Percentiles rank a stretch among this genome's conserved stretches.
Conservation (phyloP, 2,888 invertebrate species). For the Ichneumoninae sp. region DNA sequence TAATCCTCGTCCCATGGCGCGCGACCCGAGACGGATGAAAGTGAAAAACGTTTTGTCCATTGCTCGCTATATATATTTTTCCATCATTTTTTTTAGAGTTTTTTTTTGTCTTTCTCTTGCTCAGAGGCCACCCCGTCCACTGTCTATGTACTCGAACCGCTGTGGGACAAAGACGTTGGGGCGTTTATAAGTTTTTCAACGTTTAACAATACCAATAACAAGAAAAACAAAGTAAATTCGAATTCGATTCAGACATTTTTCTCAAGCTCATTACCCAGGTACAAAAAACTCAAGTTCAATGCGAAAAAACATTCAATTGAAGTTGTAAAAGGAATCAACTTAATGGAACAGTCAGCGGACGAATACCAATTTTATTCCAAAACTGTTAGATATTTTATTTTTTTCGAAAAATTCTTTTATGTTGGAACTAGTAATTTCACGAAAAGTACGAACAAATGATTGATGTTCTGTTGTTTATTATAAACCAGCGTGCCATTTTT, state of each 20-base stretch:
- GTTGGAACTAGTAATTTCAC: not conserved
- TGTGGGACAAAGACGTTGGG: slow-evolving; percentile 76
- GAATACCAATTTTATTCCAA: not conserved
- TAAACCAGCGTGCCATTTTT: not conserved
- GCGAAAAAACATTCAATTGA: not conserved
- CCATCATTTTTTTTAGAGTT: slow-evolving; percentile 39
- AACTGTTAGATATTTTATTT: not conserved
- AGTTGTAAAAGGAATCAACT: not conserved
- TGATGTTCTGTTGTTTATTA: not conserved
- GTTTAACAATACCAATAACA: not conserved
- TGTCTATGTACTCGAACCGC: slow-evolving; percentile 84
- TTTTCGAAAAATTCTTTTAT: not conserved
- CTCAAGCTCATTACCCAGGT: not conserved
- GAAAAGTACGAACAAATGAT: not conserved
- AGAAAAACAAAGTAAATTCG: not conserved
- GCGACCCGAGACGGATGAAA: slow-evolving; percentile 15
- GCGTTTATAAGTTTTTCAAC: slow-evolving; percentile 50
- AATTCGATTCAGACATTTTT: not conserved
- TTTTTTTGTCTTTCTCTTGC: slow-evolving; percentile 55
- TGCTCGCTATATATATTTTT: slow-evolving; percentile 14
- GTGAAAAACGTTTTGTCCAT: slow-evolving; percentile 12
- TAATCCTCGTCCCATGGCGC: slow-evolving; percentile 28
- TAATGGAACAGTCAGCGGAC: not conserved
- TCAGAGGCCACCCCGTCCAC: slow-evolving; percentile 82
- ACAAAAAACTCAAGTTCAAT: not conserved